A percentile compares a stretch with the other conserved stretches of the same genome.
These are phyloP conservation scores for Dendrocopos noguchii DNA, from an alignment of 2,113 vertebrate genomes.

Conservation along the genomic window DNA sequence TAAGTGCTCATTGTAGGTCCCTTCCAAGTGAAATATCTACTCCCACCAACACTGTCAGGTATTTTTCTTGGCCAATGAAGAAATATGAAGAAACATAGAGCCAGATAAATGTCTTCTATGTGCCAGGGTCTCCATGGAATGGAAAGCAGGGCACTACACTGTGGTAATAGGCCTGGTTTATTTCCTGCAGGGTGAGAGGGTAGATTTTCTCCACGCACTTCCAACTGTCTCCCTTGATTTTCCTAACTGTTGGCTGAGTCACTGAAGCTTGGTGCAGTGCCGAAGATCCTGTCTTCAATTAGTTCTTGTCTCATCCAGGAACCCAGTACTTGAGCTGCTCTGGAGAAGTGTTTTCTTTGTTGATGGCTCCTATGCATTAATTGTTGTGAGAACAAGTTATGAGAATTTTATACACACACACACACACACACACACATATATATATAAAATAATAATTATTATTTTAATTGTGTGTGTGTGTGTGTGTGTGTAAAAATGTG, in stretches of 20 bases:
- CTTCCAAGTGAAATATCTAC: not conserved
- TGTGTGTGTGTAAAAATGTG: not conserved
- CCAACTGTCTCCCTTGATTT: not conserved
- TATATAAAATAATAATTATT: too few species aligned
- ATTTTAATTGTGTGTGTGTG: not conserved
- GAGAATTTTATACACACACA: too few species aligned
- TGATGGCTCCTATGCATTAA: not conserved
- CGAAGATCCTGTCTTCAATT: not conserved
- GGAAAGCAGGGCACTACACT: not conserved
- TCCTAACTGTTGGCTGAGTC: slow-evolving; percentile 22
- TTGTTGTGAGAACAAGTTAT: not conserved
- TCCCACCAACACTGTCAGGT: not conserved
- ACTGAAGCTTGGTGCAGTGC: not conserved
- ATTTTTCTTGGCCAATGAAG: not conserved
- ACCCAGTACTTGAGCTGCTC: not conserved
- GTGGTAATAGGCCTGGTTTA: not conserved
- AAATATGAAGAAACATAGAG: not conserved
- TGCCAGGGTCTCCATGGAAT: not conserved
- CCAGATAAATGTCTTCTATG: not conserved
- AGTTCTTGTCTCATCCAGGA: not conserved
- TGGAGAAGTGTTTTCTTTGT: not conserved
- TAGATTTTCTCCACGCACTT: not conserved
- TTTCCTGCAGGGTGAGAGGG: not conserved
- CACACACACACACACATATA: too few species aligned
- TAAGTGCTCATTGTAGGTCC: not conserved